A percentile compares a stretch with the other conserved stretches of the same genome.
phyloP scores from a whole-genome alignment of 2,113 vertebrate genomes.

The Melanerpes aurifrons region DNA sequence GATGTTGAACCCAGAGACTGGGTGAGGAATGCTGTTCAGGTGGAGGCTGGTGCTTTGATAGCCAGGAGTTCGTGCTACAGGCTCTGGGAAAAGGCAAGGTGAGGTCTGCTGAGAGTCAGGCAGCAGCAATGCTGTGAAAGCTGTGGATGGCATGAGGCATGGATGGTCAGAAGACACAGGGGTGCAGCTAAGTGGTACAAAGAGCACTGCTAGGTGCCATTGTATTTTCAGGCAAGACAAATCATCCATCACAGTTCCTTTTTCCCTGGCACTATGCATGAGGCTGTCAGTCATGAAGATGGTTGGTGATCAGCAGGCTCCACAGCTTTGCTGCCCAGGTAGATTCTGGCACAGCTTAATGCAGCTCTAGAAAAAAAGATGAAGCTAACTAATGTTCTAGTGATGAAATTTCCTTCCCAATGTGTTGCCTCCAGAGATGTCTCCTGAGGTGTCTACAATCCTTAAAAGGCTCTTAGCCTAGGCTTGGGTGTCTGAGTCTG shows the following conservation, averaged over 20 bases:
- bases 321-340: neutral
- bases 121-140: neutral
- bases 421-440: neutral
- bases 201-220: neutral
- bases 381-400: neutral
- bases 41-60: neutral
- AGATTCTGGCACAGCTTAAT: neutral
- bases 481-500: neutral
- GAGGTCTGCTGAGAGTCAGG: neutral
- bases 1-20: neutral
- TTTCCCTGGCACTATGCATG: neutral
- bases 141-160: neutral
- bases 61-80: fast-evolving
- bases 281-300: neutral
- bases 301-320: neutral
- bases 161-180: neutral
- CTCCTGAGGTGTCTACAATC: neutral
- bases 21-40: neutral
- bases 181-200: neutral
- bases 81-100: neutral
- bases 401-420: neutral
- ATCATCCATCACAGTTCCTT: neutral
- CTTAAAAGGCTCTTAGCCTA: neutral
- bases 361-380: neutral
- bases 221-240: neutral